Conservation (phyloP, 2,888 invertebrate species). For the Trachelus iudaicus region DNA sequence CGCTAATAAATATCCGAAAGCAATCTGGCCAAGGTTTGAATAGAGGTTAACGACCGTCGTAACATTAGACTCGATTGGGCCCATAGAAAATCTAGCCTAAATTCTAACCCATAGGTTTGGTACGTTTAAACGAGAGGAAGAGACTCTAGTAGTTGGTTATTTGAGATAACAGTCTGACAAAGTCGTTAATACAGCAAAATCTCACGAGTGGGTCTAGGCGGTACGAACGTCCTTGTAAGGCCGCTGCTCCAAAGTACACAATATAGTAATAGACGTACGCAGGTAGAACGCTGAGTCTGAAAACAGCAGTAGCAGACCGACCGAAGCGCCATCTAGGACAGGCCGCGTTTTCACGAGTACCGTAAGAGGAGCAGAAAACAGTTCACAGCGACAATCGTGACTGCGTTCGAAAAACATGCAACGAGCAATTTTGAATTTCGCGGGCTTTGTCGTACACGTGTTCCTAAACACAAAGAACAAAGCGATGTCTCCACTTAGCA, state of each 20-base stretch:
- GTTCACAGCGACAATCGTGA: too few species aligned
- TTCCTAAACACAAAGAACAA: background rate
- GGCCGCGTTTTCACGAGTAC: background rate
- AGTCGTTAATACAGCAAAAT: background rate
- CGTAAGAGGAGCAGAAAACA: background rate
- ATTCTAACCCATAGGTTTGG: background rate
- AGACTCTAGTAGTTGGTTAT: background rate
- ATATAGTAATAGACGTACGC: background rate
- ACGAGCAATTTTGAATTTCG: background rate
- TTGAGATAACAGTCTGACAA: too few species aligned
- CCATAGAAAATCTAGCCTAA: background rate
- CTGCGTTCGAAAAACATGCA: too few species aligned
- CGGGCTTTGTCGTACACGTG: background rate
- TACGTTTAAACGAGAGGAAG: background rate
- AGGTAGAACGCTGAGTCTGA: background rate
- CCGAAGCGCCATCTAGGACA: background rate
- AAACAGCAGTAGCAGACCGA: background rate
- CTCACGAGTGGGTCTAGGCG: slow-evolving; percentile 12
- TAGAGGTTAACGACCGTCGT: background rate
- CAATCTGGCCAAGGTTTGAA: background rate
- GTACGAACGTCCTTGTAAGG: slow-evolving; percentile 44
- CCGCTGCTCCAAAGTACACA: slow-evolving; percentile 43
- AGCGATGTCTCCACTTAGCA: background rate
- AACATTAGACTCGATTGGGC: background rate
- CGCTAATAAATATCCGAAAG: background rate